Percentiles rank a stretch among this genome's conserved stretches.
phyloP scores from a whole-genome alignment of 2,888 invertebrate species.

The Rhagium mordax region DNA sequence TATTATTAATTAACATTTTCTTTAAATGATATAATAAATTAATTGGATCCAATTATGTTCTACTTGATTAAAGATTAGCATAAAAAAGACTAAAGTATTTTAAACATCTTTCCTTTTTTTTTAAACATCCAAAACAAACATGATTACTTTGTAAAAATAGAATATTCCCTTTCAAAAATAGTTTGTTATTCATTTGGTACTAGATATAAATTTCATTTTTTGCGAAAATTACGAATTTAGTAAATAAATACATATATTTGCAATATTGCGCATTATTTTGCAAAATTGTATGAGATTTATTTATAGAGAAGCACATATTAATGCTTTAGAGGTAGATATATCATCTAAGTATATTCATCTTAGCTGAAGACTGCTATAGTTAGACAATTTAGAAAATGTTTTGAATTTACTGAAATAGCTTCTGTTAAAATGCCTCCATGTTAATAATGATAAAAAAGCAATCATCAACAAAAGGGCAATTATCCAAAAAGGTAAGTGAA shows the following conservation, averaged over 20 bases:
- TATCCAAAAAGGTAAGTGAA: not conserved
- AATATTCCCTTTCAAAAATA: constrained; percentile 1
- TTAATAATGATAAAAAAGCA: too few relatives aligned
- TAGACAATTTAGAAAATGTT: too few relatives aligned
- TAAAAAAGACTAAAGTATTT: not conserved
- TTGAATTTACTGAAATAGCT: too few relatives aligned
- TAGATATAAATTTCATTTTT: not conserved
- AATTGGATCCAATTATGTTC: not conserved
- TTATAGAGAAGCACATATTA: not conserved
- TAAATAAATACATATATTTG: not conserved
- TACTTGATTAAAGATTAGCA: not conserved
- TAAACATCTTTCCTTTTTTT: not conserved
- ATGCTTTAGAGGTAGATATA: too few relatives aligned
- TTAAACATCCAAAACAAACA: constrained; percentile 4
- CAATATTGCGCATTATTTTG: not conserved
- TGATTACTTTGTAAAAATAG: constrained; percentile 1
- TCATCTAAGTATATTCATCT: too few relatives aligned
- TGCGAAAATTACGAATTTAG: not conserved
- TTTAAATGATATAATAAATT: not conserved
- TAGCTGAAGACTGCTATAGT: too few relatives aligned
- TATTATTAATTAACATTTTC: not conserved
- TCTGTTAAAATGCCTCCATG: too few relatives aligned
- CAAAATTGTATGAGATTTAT: not conserved
- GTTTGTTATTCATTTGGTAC: constrained; percentile 9
- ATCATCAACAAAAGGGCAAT: not conserved